These are phyloP conservation scores for Rallus limicola DNA, from an alignment of 2,113 vertebrate genomes.

Conservation along the genomic window DNA sequence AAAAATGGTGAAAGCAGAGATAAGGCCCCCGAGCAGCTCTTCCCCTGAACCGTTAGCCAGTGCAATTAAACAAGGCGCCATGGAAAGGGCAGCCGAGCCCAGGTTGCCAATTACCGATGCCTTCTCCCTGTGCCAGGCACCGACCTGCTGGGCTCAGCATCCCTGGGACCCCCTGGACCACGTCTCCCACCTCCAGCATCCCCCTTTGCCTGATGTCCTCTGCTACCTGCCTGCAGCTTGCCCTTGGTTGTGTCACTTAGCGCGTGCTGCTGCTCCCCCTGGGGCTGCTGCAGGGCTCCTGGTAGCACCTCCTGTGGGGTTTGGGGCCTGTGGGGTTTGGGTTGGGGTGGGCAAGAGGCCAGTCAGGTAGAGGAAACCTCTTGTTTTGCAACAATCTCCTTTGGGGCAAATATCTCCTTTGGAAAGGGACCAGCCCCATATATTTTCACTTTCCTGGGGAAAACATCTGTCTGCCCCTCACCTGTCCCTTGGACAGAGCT, in stretches of 20 bases:
- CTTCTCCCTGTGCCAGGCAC: not conserved
- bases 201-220: not conserved
- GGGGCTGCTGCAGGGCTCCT: not conserved
- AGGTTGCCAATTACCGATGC: not conserved
- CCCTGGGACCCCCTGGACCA: not conserved
- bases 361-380: not conserved
- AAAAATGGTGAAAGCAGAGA: constrained; percentile 69
- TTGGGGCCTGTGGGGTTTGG: not conserved
- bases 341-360: accelerated
- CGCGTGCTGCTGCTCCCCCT: accelerated
- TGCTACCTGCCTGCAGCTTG: not conserved
- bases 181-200: accelerated
- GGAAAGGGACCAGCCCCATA: not conserved
- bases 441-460: not conserved
- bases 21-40: constrained; percentile 55
- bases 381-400: not conserved
- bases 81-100: constrained; percentile 4
- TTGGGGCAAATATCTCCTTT: not conserved
- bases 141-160: not conserved
- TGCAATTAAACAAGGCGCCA: constrained; percentile 45
- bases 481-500: not conserved
- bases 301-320: not conserved
- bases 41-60: constrained; percentile 45
- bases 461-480: accelerated
- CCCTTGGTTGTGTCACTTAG: not conserved